Conservation (phyloP, 2,888 invertebrate genomes). For the Hemicrepidius hirtus region DNA sequence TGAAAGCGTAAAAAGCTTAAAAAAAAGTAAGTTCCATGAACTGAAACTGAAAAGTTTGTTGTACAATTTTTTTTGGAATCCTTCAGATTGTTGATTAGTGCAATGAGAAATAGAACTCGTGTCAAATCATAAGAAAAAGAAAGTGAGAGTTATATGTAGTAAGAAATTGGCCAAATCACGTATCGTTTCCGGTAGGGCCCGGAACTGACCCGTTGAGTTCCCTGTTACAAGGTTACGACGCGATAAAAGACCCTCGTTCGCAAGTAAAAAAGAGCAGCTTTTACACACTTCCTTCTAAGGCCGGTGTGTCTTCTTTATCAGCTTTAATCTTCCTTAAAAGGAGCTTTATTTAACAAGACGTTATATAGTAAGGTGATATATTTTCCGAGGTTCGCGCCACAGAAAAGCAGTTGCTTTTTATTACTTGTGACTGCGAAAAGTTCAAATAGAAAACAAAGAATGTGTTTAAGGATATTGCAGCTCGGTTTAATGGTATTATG, state of each 20-base stretch:
- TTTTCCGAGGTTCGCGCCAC: constrained; percentile 44
- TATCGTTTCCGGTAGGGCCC: constrained; percentile 66
- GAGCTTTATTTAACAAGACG: constrained; percentile 55
- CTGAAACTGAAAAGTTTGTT: constrained; percentile 11
- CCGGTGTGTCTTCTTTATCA: constrained; percentile 59
- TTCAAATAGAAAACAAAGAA: constrained; percentile 15
- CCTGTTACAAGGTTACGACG: constrained; percentile 67
- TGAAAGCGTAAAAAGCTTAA: neutral
- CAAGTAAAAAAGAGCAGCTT: constrained; percentile 60
- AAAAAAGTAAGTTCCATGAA: neutral
- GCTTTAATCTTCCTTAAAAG: constrained; percentile 58
- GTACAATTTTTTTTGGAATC: neutral
- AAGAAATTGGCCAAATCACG: constrained; percentile 68
- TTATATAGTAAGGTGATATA: constrained; percentile 53
- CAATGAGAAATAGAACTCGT: constrained; percentile 39
- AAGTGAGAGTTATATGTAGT: constrained; percentile 53
- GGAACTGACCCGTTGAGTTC: constrained; percentile 69
- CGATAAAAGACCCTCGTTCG: constrained; percentile 65
- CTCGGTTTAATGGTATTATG: too few species aligned
- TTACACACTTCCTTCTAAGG: constrained; percentile 56
- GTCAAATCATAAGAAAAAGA: constrained; percentile 48
- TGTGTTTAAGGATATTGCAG: too few species aligned
- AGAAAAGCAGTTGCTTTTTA: constrained; percentile 52
- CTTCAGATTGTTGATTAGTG: constrained; percentile 3
- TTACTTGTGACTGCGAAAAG: constrained; percentile 34